Base-by-base conservation (phyloP, 2,113 vertebrate genomes). In the Pomatostomus ruficeps region DNA sequence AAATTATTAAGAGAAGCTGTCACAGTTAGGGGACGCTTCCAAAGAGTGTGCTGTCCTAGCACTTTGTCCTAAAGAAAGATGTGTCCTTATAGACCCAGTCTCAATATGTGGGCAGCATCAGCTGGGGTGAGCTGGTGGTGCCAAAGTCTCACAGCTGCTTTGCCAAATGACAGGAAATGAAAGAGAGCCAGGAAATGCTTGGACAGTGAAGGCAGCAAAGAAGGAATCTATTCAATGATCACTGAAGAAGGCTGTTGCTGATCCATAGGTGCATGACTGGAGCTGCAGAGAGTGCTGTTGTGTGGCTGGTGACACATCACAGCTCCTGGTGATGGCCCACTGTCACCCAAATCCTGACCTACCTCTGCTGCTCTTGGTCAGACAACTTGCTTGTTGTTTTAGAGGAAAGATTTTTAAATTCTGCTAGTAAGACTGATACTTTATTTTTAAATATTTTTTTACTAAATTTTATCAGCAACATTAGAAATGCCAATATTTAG, bases 141-240 rank as follows among this genome's bases (percentile, higher is more conserved):
- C 31, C 2, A 10, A 22, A 63, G 40, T 74, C 89, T 63, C 84
- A 65, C 80, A 78, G 83, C 48, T 92, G 57, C 84, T 93, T 71
- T 93, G 65, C 80, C 77, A 72, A 95, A 45, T 28, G 57, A 49
- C 76, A 75, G 55, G 65, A 75, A 92, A 72, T 73, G 71, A 71
- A 88, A 78, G 68, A 1, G 11, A 85, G 52, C 15, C 83, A 78
- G 91, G 45, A 71, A 68, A 63, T 52, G n/a, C 40, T 89, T 61
- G 57, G 63, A 11, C 21, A 48, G 61, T 42, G 57, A 36, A 78
- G 75, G n/a, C 33, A 74, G 51, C 63, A 71, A 49, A 73, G 36
- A 42, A 29, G 20, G 26, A 66, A 62, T 43, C 17, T 38, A 70
- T 61, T 63, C 22, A 31, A 0, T 55, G 58, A 48, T 68, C 71